These are phyloP conservation scores for Matsumyia berberina DNA, from an alignment of 2,888 invertebrate species.

Conservation along the genomic window DNA sequence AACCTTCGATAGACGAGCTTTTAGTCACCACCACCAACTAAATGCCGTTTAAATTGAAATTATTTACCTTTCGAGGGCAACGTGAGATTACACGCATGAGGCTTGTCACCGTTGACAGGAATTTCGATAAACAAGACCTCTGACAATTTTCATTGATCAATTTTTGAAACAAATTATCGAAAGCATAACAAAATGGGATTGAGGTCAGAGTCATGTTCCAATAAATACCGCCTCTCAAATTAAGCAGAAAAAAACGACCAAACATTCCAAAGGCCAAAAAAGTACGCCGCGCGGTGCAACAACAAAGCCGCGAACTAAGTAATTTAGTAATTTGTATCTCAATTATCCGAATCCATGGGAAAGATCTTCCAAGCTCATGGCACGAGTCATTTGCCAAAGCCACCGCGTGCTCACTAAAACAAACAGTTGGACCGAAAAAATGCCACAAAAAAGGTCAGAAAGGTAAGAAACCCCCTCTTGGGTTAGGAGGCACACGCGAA, in stretches of 20 bases:
- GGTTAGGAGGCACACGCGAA: conserved; percentile 40
- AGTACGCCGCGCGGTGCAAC: background rate
- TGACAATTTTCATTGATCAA: background rate
- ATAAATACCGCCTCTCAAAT: conserved; percentile 10
- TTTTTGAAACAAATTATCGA: conserved; percentile 11
- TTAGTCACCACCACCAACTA: conserved; percentile 26
- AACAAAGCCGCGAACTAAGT: background rate
- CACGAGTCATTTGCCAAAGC: conserved; percentile 58
- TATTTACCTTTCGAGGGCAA: conserved; percentile 17
- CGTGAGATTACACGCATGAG: background rate
- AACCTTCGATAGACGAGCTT: conserved; percentile 40
- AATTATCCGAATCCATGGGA: conserved; percentile 38
- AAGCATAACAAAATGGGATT: conserved; percentile 16
- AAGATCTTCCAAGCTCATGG: conserved; percentile 40
- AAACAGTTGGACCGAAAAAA: conserved; percentile 12
- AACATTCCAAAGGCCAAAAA: conserved; percentile 23
- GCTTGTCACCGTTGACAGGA: background rate
- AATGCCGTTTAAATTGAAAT: conserved; percentile 3
- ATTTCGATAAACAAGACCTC: conserved; percentile 1
- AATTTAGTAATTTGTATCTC: conserved; percentile 53
- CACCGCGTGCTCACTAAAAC: conserved; percentile 18
- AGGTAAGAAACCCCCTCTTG: conserved; percentile 22
- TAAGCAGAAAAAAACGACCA: conserved; percentile 8
- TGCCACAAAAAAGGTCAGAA: conserved; percentile 30
- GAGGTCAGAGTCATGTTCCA: background rate